Evolutionary conservation across 2,888 invertebrate species (phyloP), one percentile per base, ranked within the genome.

Genomic region (Troides oblongomaculatus): DNA sequence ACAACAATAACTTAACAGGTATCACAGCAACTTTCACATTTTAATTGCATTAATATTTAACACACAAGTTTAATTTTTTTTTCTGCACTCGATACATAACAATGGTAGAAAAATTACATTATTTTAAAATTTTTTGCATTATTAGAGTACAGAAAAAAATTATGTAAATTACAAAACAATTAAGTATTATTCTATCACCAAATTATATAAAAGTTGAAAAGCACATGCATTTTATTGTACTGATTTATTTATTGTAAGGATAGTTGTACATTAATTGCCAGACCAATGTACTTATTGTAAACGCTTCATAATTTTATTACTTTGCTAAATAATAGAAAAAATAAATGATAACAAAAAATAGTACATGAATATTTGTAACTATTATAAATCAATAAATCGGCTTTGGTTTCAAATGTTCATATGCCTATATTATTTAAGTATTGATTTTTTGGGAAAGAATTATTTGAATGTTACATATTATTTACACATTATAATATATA

Each of bases 21-120:
- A 91, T 91, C 91, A 91, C 91, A 91, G 90, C 85, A 79, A 83
- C 72, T 79, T 79, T 81, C 74, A 79, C 75, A 79, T 77, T 62
- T 23, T 12, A 58, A 58, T 25, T 58, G 23, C 57, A 60, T 60
- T 36, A 60, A 5, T 30, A 36, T 36, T 59, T 25, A 59, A 59
- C 58, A 59, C 12, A 25, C 25, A 58, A 10, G 30, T 30, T 30
- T 30, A 30, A 14, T 59, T 56, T n/a, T 56, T 58, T n/a, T n/a
- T n/a, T 18, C 18, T 12, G 17, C n/a, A n/a, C 53, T 5, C 43
- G 23, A 43, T 58, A 65, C 6, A 53, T 53, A 18, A n/a, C 18
- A 53, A n/a, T n/a, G n/a, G n/a, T 53, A n/a, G 1, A 53, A 53
- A 53, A 53, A 53, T n/a, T n/a, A n/a, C n/a, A 53, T 53, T 53